A percentile compares a stretch with the other conserved stretches of the same genome.
phyloP scores from a whole-genome alignment of 2,797 vertebrate genomes.

The Mormyrops boulengeri region DNA sequence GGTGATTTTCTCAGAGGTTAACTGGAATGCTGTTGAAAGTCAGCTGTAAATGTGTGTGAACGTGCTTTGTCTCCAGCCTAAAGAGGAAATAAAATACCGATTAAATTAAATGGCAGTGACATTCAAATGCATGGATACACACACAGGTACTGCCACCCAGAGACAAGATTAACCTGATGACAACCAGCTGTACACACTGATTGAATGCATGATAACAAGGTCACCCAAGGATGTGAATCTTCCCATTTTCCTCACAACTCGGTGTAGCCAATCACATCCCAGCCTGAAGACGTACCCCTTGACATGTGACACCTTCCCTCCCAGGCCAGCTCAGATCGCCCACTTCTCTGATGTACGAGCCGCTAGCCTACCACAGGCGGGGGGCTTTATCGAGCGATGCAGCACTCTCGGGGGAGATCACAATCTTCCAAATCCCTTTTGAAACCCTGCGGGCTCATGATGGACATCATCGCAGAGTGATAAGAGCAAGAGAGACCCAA shows the following conservation, averaged over 20 bases:
- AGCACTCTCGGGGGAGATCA: neutral
- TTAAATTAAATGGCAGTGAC: neutral
- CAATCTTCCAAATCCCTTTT: neutral
- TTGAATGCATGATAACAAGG: neutral
- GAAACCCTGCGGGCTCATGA: neutral
- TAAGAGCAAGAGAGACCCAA: neutral
- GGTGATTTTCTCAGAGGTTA: neutral
- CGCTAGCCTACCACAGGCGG: neutral
- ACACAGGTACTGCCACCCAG: neutral
- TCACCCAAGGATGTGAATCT: neutral
- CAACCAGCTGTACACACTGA: neutral
- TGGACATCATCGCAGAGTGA: neutral
- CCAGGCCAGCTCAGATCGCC: neutral
- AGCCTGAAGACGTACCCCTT: neutral
- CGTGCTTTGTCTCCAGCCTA: neutral
- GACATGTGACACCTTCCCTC: neutral
- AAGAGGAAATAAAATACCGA: neutral
- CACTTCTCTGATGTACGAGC: neutral
- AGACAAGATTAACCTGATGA: neutral
- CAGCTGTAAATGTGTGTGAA: neutral
- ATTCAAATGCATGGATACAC: neutral
- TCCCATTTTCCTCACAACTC: neutral
- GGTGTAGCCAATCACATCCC: neutral
- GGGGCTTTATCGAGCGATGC: neutral
- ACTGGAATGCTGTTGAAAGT: neutral